These are phyloP conservation scores for Crotalus helleri DNA, from an alignment of 2,113 vertebrate genomes.

Conservation along the genomic window DNA sequence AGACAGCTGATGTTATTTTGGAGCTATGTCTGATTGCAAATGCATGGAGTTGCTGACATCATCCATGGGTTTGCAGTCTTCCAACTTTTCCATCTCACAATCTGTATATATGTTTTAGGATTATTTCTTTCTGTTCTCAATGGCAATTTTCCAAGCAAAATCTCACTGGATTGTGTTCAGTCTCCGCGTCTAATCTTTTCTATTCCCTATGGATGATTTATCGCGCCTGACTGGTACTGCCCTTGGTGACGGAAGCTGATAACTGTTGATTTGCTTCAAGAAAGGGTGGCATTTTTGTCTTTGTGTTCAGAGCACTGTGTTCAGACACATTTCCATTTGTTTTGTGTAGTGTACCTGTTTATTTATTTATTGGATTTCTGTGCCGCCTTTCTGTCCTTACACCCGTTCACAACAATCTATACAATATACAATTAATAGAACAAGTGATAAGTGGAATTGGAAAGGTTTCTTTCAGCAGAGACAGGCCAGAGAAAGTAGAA, in stretches of 20 bases:
- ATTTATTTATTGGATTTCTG: neutral
- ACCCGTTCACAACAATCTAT: neutral
- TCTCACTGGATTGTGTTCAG: constrained; percentile 39
- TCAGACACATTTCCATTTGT: neutral
- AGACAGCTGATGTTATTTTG: neutral
- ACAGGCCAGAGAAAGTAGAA: neutral
- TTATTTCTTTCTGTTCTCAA: constrained; percentile 15
- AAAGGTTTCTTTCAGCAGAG: neutral
- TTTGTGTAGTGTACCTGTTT: neutral
- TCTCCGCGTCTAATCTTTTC: constrained; percentile 25
- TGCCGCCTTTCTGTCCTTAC: neutral
- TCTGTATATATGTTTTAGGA: constrained; percentile 3
- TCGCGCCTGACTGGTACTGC: constrained; percentile 27
- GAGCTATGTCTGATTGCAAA: neutral
- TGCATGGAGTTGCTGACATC: neutral
- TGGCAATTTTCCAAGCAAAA: constrained; percentile 33
- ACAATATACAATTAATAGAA: neutral
- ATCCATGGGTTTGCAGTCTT: neutral
- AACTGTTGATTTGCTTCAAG: constrained; percentile 50
- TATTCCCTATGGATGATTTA: constrained; percentile 20
- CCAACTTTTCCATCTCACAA: neutral
- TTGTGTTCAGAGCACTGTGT: neutral
- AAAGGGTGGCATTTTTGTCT: constrained; percentile 17
- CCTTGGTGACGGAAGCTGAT: constrained; percentile 47
- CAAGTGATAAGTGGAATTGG: neutral